Base-by-base conservation (phyloP, 2,797 vertebrate species). In the Phalloptychus januarius region DNA sequence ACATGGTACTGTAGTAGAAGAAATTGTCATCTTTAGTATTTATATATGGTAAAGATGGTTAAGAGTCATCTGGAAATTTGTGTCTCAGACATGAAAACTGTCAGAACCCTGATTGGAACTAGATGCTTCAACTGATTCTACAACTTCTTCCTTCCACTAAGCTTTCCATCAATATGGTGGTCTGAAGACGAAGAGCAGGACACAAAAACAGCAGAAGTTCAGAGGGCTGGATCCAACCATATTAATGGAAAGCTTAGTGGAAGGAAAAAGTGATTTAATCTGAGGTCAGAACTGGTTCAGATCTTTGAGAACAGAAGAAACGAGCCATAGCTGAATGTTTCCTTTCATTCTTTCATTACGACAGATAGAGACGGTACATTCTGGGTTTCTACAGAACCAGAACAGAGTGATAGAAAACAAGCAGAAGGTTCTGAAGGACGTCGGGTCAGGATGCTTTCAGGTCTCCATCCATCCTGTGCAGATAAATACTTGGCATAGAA, bases 401-500 rank as follows among this genome's bases (percentile, higher is more conserved):
- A 48, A 82, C 67, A 31, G 15, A 52, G 61, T 79, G 28, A 58
- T 70, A 65, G 31, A 76, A 78, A 71, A 42, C 65, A 79, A 85
- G 75, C 61, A 5, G 7, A 40, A 73, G 81, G 76, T 89, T 83
- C 79, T 86, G 85, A 23, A 67, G 70, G 79, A 89, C 74, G 75
- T 78, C 38, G 75, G 76, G 42, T 56, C 33, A 56, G 84, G 31
- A 50, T 74, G 42, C 75, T 79, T 78, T 79, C 80, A 89, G 65
- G 42, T 77, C 8, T 79, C 85, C 65, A 56, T 83, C 2, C 71
- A 23, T 80, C 67, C 10, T 54, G 54, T 71, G 54, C 25, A 23
- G 16, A 77, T 81, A 72, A 82, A 86, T 85, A 85, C 85, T 84
- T 91, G 85, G 91, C 92, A 83, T 83, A 79, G 79, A 83, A 88